A percentile compares a stretch with the other conserved stretches of the same genome.
Evolutionary conservation across 2,888 invertebrate species (phyloP).

Genomic region (Dusona sp.): DNA sequence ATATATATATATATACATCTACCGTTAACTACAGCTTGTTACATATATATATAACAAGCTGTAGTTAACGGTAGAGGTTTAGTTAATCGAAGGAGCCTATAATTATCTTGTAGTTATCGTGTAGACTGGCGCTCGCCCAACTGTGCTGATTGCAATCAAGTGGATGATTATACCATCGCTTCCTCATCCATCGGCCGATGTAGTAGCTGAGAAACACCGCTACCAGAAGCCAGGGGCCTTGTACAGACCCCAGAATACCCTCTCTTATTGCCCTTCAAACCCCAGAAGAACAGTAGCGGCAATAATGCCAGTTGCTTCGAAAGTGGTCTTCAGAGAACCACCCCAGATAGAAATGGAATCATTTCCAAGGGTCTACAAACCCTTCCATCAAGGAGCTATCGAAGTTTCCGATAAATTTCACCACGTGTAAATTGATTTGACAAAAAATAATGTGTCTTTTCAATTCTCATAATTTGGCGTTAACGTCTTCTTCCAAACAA

Average conservation of each 20-base stretch:
- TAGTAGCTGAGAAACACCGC: constrained; percentile 28
- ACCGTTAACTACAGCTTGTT: too few species aligned
- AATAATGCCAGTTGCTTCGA: constrained; percentile 28
- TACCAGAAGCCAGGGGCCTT: constrained; percentile 27
- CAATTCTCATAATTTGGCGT: background rate
- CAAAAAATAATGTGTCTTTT: background rate
- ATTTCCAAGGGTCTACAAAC: constrained; percentile 1
- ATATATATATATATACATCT: background rate
- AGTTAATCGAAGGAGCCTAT: constrained; percentile 71
- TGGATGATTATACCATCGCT: constrained; percentile 69
- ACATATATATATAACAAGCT: constrained; percentile 42
- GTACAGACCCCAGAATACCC: constrained; percentile 20
- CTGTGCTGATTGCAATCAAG: constrained; percentile 73
- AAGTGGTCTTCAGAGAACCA: constrained; percentile 26
- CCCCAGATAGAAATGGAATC: background rate
- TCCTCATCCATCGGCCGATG: constrained; percentile 58
- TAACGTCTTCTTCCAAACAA: background rate
- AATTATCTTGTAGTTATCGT: constrained; percentile 73
- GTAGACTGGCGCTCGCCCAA: constrained; percentile 69
- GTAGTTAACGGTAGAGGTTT: constrained; percentile 60
- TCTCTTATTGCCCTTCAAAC: constrained; percentile 9
- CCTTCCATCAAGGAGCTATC: constrained; percentile 21
- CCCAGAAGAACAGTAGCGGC: constrained; percentile 18
- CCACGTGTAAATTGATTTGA: background rate
- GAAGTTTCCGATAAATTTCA: constrained; percentile 11